These are phyloP conservation scores for Mustelus asterias DNA, from an alignment of 2,113 vertebrate species.

Conservation along the genomic window DNA sequence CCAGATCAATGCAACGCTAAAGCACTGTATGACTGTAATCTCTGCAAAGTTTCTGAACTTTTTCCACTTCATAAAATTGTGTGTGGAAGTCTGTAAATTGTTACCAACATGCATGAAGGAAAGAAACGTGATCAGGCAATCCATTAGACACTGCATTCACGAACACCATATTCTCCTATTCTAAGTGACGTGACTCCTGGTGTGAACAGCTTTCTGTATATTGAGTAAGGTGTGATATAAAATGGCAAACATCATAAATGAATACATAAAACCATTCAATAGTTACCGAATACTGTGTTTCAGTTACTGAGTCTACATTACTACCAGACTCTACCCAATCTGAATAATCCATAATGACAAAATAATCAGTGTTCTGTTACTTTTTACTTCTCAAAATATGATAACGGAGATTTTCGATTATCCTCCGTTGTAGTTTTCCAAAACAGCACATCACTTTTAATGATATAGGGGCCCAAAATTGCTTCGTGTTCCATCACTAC, in stretches of 20 bases:
- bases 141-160: not conserved
- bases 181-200: not conserved
- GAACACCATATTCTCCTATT: not conserved
- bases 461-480: conserved; percentile 41
- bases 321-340: not conserved
- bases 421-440: conserved; percentile 50
- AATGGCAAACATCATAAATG: not conserved
- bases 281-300: not conserved
- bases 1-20: not conserved
- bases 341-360: not conserved
- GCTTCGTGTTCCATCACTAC: not conserved
- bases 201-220: not conserved
- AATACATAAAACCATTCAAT: not conserved
- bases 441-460: conserved; percentile 52
- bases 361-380: not conserved
- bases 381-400: not conserved
- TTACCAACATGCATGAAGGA: not conserved
- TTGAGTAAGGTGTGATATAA: not conserved
- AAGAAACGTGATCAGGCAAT: not conserved
- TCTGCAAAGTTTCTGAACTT: not conserved
- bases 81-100: not conserved
- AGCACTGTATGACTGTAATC: not conserved
- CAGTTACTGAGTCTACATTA: not conserved
- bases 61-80: not conserved
- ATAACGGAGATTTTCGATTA: conserved; percentile 52